Conservation (phyloP, 1,140 invertebrate species). For the Zaprionus africanus region DNA sequence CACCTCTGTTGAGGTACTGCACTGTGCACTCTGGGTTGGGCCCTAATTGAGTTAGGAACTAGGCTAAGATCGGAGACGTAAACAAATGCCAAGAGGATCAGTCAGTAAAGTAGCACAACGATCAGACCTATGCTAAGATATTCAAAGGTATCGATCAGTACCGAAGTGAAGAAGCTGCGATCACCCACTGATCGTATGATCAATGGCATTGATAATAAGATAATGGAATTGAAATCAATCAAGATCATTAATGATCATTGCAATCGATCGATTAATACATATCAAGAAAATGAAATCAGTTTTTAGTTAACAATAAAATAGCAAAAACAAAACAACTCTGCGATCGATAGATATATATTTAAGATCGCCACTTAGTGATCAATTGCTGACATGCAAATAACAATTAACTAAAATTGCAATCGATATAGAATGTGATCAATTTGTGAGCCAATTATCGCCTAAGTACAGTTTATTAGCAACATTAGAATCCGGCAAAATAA, state of each 20-base stretch:
- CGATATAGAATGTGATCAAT: background rate
- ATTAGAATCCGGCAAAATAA: slow-evolving; percentile 1
- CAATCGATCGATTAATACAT: slow-evolving; percentile 3
- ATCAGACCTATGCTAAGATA: background rate
- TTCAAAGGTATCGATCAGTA: background rate
- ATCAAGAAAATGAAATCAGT: background rate
- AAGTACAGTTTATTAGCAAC: slow-evolving; percentile 6
- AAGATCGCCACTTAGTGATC: slow-evolving; percentile 1
- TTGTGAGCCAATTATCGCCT: slow-evolving; percentile 3
- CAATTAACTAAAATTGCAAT: background rate
- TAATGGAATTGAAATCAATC: background rate
- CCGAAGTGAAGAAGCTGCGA: background rate
- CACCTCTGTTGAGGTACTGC: slow-evolving; percentile 18
- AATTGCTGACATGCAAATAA: background rate
- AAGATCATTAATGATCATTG: background rate
- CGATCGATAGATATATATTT: background rate
- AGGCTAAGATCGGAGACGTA: slow-evolving; percentile 14
- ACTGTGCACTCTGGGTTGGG: slow-evolving; percentile 9
- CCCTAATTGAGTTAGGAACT: slow-evolving; percentile 31
- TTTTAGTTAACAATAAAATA: background rate
- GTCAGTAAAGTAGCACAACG: slow-evolving; percentile 20
- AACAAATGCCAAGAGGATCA: background rate
- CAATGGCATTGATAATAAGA: background rate
- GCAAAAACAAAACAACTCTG: background rate
- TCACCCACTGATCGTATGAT: background rate